Evolutionary conservation across 2,113 vertebrate species (phyloP).

Genomic region (Syrrhaptes paradoxus): DNA sequence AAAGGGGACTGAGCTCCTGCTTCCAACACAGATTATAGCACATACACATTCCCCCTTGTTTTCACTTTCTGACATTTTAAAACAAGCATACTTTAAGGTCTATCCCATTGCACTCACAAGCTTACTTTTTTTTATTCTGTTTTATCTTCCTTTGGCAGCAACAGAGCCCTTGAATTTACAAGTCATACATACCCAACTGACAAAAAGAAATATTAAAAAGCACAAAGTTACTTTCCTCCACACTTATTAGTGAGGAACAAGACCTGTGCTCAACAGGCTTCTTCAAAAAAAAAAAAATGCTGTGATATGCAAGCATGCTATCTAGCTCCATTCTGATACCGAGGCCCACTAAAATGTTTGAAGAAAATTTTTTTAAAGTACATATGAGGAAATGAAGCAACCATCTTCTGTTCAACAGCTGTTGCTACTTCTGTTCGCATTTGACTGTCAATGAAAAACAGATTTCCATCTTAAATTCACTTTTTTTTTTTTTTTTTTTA

Average conservation of each 20-base stretch:
- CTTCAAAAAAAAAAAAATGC: not conserved
- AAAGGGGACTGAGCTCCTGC: not conserved
- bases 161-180: not conserved
- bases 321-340: not conserved
- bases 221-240: not conserved
- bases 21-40: not conserved
- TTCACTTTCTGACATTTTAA: not conserved
- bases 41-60: not conserved
- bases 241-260: not conserved
- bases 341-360: not conserved
- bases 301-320: not conserved
- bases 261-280: not conserved
- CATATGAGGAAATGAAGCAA: not conserved
- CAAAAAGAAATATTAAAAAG: not conserved
- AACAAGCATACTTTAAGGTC: not conserved
- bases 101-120: fast-evolving
- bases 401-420: not conserved
- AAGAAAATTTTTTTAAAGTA: not conserved
- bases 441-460: not conserved
- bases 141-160: not conserved
- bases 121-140: not conserved
- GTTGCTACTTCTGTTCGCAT: not conserved
- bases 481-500: no score
- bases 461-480: not conserved
- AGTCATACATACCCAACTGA: not conserved